These are phyloP conservation scores for Spizaetus ornatus DNA, from an alignment of 2,113 vertebrate species.

Conservation along the genomic window DNA sequence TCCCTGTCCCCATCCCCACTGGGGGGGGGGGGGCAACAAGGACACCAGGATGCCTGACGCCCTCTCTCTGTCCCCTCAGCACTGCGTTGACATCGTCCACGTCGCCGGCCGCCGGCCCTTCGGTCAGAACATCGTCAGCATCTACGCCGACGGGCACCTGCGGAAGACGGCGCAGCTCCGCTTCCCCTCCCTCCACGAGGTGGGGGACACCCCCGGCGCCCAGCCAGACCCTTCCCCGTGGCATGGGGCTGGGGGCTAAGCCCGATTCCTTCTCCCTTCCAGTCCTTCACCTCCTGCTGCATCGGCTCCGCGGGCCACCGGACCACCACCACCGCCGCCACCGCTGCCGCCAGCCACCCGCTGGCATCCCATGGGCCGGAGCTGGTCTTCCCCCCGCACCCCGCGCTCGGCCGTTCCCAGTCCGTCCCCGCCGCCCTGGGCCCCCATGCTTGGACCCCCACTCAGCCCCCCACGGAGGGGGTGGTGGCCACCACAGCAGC, in stretches of 20 bases:
- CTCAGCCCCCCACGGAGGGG: conserved; percentile 66
- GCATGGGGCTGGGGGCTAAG: fast-evolving
- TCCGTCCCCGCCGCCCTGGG: conserved; percentile 82
- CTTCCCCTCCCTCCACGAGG: conserved; percentile 92
- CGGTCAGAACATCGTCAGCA: conserved; percentile 87
- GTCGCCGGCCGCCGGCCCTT: conserved; percentile 88
- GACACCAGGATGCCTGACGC: fast-evolving
- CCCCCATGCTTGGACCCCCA: conserved; percentile 68
- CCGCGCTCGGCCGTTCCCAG: conserved; percentile 84
- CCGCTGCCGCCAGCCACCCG: conserved; percentile 34
- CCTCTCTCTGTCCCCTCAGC: conserved; percentile 64
- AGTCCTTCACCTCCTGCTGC: conserved; percentile 97
- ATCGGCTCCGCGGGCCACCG: conserved; percentile 95
- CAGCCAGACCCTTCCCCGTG: fast-evolving
- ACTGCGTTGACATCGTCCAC: conserved; percentile 87
- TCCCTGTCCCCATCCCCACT: not conserved
- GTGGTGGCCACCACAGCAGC: conserved; percentile 84
- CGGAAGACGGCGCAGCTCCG: conserved; percentile 84
- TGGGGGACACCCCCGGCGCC: not conserved
- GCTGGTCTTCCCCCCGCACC: conserved; percentile 69
- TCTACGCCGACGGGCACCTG: conserved; percentile 86
- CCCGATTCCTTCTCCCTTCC: not conserved
- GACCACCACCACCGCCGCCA: conserved; percentile 78
- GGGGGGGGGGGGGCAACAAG: fast-evolving
- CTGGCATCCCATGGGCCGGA: conserved; percentile 49